phyloP scores from a whole-genome alignment of 1,140 invertebrate species.

The Caenorhabditis latens region DNA sequence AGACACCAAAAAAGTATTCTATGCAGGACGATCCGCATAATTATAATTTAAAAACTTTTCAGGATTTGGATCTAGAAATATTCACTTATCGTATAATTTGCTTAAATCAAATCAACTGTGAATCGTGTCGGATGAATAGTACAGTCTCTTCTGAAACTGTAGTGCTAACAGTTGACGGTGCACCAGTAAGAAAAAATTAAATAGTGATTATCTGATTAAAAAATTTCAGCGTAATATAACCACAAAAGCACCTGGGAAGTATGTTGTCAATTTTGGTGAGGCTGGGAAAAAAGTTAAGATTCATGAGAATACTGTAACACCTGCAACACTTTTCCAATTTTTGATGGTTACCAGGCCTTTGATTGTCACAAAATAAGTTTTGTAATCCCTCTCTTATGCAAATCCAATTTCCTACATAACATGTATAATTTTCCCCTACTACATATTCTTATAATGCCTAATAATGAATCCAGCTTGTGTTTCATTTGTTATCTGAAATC shows the following conservation, averaged over 20 bases:
- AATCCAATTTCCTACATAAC: no score
- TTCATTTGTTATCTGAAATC: conserved; percentile 52
- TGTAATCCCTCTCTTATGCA: no score
- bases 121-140: conserved; percentile 24
- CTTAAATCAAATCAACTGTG: conserved; percentile 25
- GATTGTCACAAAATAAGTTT: conserved; percentile 24
- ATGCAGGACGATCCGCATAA: background rate
- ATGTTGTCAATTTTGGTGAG: conserved; percentile 9
- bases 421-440: background rate
- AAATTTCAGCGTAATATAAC: conserved; percentile 17
- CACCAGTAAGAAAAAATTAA: background rate
- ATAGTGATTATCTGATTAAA: background rate
- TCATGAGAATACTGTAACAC: conserved; percentile 13
- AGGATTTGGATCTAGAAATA: conserved; percentile 26
- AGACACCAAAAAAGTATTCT: conserved; percentile 46
- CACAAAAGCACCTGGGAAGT: conserved; percentile 12
- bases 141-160: background rate
- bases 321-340: conserved; percentile 28
- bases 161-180: background rate
- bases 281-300: background rate
- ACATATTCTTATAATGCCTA: background rate
- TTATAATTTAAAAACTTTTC: background rate
- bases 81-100: conserved; percentile 29
- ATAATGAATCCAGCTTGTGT: conserved; percentile 39
- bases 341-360: background rate